phyloP scores from a whole-genome alignment of 2,888 invertebrate genomes.

The Eutolmus rufibarbis region DNA sequence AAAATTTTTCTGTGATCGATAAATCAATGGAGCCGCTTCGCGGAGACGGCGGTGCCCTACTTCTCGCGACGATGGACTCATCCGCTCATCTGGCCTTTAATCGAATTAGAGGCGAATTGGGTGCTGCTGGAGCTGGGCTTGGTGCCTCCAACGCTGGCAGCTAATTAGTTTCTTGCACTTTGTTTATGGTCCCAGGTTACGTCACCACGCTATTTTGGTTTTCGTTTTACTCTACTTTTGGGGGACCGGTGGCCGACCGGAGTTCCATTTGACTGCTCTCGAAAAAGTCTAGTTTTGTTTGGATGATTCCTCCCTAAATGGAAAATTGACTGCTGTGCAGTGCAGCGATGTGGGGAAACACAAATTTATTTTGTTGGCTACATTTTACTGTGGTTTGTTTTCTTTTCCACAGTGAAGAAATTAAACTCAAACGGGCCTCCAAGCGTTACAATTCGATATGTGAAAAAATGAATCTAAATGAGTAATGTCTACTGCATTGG shows the following conservation, averaged over 20 bases:
- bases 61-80: not conserved
- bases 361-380: not conserved
- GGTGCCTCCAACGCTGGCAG: not conserved
- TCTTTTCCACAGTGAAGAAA: no score
- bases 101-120: not conserved
- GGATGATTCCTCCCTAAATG: not conserved
- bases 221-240: not conserved
- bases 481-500: no score
- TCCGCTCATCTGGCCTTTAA: not conserved
- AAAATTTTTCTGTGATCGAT: slow-evolving; percentile 38
- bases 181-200: slow-evolving; percentile 28
- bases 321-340: not conserved
- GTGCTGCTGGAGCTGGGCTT: not conserved
- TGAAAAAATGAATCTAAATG: no score
- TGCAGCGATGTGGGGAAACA: not conserved
- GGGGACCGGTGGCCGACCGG: not conserved
- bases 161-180: slow-evolving; percentile 12
- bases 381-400: no score
- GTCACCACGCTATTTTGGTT: slow-evolving; percentile 35
- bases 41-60: not conserved
- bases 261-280: not conserved
- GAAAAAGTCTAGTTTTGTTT: not conserved
- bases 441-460: no score
- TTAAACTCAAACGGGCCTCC: no score
- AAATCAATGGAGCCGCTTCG: slow-evolving; percentile 34